These are phyloP conservation scores for Meta bourneti DNA, from an alignment of 2,888 invertebrate genomes.

Conservation along the genomic window DNA sequence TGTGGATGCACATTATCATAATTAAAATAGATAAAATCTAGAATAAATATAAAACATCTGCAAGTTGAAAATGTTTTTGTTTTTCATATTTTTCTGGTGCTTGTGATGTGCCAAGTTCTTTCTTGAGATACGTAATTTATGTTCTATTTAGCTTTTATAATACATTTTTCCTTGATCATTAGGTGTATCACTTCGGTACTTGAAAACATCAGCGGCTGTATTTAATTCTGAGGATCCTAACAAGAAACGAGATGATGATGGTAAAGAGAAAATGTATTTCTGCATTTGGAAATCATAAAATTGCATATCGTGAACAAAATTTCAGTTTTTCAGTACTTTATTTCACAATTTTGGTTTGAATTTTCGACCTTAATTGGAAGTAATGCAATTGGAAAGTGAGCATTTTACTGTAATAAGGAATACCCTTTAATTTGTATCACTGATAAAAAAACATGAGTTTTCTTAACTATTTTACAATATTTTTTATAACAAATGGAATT, in stretches of 20 bases:
- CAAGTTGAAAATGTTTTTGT: background rate
- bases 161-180: background rate
- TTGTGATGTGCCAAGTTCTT: background rate
- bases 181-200: constrained; percentile 21
- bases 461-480: no score
- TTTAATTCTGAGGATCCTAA: constrained; percentile 64
- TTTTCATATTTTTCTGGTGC: background rate
- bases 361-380: no score
- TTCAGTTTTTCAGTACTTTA: background rate
- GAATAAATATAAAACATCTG: background rate
- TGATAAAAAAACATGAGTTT: no score
- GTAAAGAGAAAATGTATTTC: background rate
- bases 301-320: background rate
- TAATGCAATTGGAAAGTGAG: no score
- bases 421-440: no score
- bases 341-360: background rate
- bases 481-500: no score
- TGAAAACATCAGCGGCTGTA: constrained; percentile 48
- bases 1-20: background rate
- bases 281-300: background rate
- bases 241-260: constrained; percentile 70
- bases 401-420: no score
- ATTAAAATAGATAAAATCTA: background rate
- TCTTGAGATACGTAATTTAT: background rate
- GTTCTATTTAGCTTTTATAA: background rate